Evolutionary conservation across 2,888 invertebrate genomes (phyloP).

Genomic region (Neoscelio sp.): DNA sequence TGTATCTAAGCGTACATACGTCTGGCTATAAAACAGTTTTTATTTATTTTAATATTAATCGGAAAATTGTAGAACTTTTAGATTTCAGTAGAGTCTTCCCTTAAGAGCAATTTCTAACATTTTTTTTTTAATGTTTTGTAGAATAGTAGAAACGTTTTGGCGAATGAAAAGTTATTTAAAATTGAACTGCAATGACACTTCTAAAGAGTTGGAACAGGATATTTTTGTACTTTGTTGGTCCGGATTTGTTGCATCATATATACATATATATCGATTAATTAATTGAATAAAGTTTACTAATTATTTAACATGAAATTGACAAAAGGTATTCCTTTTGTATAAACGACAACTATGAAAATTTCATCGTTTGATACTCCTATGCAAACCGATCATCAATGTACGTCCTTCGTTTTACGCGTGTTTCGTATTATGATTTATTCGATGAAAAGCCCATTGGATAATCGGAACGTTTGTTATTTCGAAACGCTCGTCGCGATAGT

Average conservation of each 20-base stretch:
- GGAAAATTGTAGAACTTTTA: no score
- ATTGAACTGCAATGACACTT: no score
- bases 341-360: constrained; percentile 43
- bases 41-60: no score
- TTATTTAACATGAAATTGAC: constrained; percentile 25
- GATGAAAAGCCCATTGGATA: constrained; percentile 61
- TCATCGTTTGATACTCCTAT: constrained; percentile 34
- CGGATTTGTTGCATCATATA: not conserved
- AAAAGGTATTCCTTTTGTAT: constrained; percentile 27
- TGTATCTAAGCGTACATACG: no score
- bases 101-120: no score
- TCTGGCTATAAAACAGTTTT: no score
- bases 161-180: no score
- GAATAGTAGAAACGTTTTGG: no score
- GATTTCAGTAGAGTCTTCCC: no score
- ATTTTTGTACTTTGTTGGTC: not conserved
- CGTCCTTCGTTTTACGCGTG: constrained; percentile 47
- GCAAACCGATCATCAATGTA: constrained; percentile 44
- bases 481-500: constrained; percentile 51
- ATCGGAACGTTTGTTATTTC: constrained; percentile 61
- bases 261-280: constrained; percentile 38
- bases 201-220: no score
- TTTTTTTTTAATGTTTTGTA: no score
- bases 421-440: constrained; percentile 65
- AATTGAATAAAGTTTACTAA: constrained; percentile 29